Base-by-base conservation (phyloP, 1,140 invertebrate genomes). In the Brachystomella parvula region DNA sequence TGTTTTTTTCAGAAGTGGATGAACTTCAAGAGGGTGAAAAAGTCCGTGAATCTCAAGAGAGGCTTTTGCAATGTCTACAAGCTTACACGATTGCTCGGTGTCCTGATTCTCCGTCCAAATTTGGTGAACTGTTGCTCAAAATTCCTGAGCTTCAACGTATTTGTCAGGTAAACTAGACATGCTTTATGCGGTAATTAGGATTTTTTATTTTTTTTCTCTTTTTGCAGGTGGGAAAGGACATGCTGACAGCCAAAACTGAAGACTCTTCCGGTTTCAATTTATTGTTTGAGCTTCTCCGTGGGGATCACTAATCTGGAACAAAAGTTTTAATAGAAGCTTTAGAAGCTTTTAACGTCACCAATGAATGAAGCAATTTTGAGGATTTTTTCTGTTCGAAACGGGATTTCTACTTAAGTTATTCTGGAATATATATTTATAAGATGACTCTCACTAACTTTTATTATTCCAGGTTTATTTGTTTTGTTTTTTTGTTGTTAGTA, bases 91-190 rank as follows among this genome's bases (percentile, higher is more conserved):
- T 89, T 57, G 84, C 88, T 26, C 92, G 94, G 79, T 97, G 94
- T 80, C 91, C 91, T 9, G 87, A 94, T 72, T 86, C 89, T 78
- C 91, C 91, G 47, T 90, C 90, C 63, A 97, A 96, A 81, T 96
- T 96, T 79, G 94, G 94, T 24, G 93, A 97, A 80, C 81, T 96
- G 17, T 79, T 97, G 64, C 82, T 96, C 58, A 83, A 92, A 71
- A 93, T 97, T 79, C 93, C 94, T 35, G 94, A 97, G 80, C 81
- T 96, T 67, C 91, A 96, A 79, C 82, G 92, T 75, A 94, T 93
- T 69, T 96, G 92, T 80, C 91, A 94, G 82, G 88, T 91, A 76
- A 75, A 61, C 65, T 33, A 28, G 12, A 30, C 44, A 67, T 61
- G 44, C 47, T 24, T 35, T 12, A 60, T 31, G 56, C 6, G 24